phyloP scores from a whole-genome alignment of 2,113 vertebrate species.

The Petrocephalus zakoni region DNA sequence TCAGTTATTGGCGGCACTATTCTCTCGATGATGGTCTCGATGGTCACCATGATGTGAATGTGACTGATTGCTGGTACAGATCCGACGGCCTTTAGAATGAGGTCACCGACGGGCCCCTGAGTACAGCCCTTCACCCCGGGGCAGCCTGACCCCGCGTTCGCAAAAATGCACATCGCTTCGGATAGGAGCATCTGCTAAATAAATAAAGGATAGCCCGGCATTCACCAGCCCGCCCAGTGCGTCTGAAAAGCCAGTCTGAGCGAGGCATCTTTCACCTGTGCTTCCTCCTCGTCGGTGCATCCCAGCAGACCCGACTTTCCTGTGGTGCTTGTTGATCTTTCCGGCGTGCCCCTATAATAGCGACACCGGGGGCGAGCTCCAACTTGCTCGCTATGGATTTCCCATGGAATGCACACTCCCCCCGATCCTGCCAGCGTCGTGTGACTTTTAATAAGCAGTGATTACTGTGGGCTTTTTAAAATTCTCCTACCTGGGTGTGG shows the following conservation, averaged over 20 bases:
- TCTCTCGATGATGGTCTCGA: too few species aligned
- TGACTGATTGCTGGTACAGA: not conserved
- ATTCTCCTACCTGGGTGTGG: slow-evolving; percentile 54
- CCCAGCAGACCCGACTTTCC: slow-evolving; percentile 43
- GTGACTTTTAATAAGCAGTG: slow-evolving; percentile 63
- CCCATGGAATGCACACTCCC: slow-evolving; percentile 62
- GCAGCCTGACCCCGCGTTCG: not conserved
- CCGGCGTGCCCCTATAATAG: slow-evolving; percentile 50
- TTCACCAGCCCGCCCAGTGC: too few species aligned
- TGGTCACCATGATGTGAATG: not conserved
- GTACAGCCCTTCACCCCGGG: not conserved
- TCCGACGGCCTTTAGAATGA: not conserved
- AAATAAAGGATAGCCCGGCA: not conserved
- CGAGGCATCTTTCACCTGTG: too few species aligned
- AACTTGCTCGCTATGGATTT: slow-evolving; percentile 68
- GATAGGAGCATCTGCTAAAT: not conserved
- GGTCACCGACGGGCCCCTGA: not conserved
- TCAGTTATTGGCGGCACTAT: not conserved
- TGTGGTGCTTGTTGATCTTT: slow-evolving; percentile 53
- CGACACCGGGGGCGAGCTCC: slow-evolving; percentile 53
- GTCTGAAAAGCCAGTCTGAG: not conserved
- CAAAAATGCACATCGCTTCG: not conserved
- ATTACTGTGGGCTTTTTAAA: slow-evolving; percentile 56
- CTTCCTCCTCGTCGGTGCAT: not conserved
- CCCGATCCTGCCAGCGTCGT: slow-evolving; percentile 46